These are phyloP conservation scores for Fundulus diaphanus DNA, from an alignment of 2,797 vertebrate genomes.

Conservation along the genomic window DNA sequence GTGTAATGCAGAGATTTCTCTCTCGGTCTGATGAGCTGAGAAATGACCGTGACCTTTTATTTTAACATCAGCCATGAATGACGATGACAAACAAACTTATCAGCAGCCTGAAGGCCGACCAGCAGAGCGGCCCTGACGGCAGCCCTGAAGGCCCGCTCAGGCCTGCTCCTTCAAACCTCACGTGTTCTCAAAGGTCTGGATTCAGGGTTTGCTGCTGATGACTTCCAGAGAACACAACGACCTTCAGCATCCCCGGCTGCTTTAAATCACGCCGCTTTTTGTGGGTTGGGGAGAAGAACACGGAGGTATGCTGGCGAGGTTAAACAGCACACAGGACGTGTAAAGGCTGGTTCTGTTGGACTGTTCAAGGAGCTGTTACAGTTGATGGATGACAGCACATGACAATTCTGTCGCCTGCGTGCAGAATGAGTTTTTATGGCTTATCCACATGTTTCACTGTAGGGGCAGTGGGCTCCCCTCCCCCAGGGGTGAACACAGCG, in stretches of 20 bases:
- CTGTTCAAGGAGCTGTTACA: too few relatives aligned
- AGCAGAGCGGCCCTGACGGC: slow-evolving; percentile 83
- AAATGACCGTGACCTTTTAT: slow-evolving; percentile 9
- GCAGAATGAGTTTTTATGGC: too few relatives aligned
- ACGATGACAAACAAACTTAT: slow-evolving; percentile 48
- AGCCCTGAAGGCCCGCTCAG: slow-evolving; percentile 44
- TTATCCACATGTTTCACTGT: too few relatives aligned
- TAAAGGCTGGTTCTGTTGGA: not conserved
- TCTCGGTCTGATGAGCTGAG: not conserved
- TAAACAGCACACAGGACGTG: not conserved
- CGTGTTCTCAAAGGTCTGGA: not conserved
- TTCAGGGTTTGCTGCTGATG: not conserved
- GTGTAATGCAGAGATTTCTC: not conserved
- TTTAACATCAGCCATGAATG: not conserved
- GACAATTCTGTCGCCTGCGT: too few relatives aligned
- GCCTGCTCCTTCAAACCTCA: slow-evolving; percentile 11
- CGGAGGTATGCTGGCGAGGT: not conserved
- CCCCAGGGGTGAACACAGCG: too few relatives aligned
- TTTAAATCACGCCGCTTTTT: not conserved
- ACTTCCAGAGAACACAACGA: not conserved
- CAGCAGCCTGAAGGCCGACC: slow-evolving; percentile 71
- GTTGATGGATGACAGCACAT: too few relatives aligned
- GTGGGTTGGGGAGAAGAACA: not conserved
- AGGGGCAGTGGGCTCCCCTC: too few relatives aligned
- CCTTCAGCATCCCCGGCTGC: not conserved